Conservation (phyloP, 2,113 vertebrate genomes). For the Oceanites oceanicus region DNA sequence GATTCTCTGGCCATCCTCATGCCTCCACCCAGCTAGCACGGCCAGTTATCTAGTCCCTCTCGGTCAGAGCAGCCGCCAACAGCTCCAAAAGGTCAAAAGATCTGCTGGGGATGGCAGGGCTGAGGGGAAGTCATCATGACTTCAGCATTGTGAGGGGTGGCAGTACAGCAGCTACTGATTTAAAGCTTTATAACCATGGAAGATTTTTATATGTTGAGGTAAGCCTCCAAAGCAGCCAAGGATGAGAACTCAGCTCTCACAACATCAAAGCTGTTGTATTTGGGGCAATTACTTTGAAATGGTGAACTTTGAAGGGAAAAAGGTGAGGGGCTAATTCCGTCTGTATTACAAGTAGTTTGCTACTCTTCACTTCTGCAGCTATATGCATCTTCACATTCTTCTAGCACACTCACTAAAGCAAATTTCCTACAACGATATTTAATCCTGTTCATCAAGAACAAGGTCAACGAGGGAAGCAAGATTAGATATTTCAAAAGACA, state of each 20-base stretch:
- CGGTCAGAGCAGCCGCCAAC: neutral
- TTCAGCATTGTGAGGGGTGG: neutral
- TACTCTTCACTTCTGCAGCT: neutral
- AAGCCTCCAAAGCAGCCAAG: neutral
- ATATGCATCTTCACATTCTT: neutral
- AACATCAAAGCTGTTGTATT: neutral
- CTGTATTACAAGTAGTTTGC: neutral
- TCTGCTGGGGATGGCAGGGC: neutral
- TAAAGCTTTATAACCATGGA: neutral
- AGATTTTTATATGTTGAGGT: neutral
- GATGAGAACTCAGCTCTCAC: neutral
- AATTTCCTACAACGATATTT: conserved; percentile 36
- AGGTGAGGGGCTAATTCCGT: neutral
- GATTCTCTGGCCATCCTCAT: neutral
- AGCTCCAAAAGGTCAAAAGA: neutral
- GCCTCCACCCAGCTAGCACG: neutral
- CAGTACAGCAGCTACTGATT: neutral
- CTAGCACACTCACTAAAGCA: neutral
- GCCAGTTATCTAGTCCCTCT: neutral
- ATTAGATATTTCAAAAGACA: conserved; percentile 16
- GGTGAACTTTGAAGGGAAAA: neutral
- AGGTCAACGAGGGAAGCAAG: neutral
- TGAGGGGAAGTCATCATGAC: neutral
- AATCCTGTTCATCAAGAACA: conserved; percentile 31
- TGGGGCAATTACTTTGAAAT: neutral